Evolutionary conservation across 2,888 invertebrate species (phyloP).

Genomic region (Autographa pulchrina): DNA sequence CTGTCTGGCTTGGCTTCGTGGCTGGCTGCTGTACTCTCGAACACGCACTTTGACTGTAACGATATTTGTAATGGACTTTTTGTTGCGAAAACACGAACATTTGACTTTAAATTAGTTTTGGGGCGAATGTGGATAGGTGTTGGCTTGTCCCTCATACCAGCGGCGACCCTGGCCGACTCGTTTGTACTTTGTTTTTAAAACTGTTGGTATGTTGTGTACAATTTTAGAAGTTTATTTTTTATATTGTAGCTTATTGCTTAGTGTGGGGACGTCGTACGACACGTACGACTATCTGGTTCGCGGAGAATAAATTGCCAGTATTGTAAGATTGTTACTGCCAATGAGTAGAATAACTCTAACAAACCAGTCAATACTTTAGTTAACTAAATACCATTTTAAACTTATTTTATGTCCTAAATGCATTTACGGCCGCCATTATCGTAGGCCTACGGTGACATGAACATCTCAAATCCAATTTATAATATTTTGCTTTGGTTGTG

Average conservation of each 20-base stretch:
- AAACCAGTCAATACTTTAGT: constrained; percentile 78
- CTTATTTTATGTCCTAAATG: constrained; percentile 75
- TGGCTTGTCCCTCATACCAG: not conserved
- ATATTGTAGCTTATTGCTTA: constrained; percentile 71
- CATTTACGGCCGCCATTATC: constrained; percentile 79
- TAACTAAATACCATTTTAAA: constrained; percentile 72
- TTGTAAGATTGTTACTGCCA: constrained; percentile 76
- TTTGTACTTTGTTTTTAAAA: constrained; percentile 68
- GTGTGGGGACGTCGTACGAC: constrained; percentile 44
- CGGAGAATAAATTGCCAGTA: constrained; percentile 72
- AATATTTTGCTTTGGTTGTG: constrained; percentile 89
- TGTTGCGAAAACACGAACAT: constrained; percentile 49
- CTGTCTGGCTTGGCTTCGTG: constrained; percentile 52
- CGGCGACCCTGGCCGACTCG: constrained; percentile 16
- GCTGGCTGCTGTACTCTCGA: constrained; percentile 24
- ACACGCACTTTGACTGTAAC: constrained; percentile 38
- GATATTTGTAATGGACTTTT: constrained; percentile 46
- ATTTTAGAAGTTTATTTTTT: constrained; percentile 84
- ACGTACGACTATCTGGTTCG: constrained; percentile 47
- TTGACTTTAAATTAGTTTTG: constrained; percentile 41
- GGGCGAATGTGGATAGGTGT: constrained; percentile 13
- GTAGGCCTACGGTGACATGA: constrained; percentile 75
- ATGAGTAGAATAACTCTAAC: constrained; percentile 78
- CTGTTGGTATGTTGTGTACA: constrained; percentile 76
- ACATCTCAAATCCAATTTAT: constrained; percentile 85